These are phyloP conservation scores for Microcebus ravelobensis DNA, from an alignment of 2,113 vertebrate species.

Conservation along the genomic window DNA sequence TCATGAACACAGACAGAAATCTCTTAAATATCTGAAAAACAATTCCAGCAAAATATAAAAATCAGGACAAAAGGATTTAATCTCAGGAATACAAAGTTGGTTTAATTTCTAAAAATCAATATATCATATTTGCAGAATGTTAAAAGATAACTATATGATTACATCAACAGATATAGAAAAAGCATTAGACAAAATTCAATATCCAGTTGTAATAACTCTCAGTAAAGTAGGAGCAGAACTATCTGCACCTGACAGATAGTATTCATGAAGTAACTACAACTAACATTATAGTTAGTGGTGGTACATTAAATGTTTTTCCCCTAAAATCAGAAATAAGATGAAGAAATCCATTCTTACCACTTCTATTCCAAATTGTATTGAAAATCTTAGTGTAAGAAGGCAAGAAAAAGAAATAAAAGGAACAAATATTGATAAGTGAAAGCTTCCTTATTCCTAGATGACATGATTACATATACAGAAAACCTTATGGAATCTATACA, in stretches of 20 bases:
- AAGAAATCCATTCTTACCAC: background rate
- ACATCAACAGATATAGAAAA: background rate
- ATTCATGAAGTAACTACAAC: background rate
- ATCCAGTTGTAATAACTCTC: background rate
- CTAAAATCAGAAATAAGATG: background rate
- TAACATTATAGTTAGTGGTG: background rate
- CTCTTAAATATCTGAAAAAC: background rate
- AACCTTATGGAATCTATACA: background rate
- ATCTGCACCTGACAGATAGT: background rate
- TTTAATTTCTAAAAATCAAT: background rate
- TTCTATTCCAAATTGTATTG: background rate
- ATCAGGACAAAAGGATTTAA: background rate
- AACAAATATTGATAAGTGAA: background rate
- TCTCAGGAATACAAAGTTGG: background rate
- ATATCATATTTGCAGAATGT: background rate
- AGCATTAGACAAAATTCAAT: background rate
- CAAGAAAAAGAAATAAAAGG: background rate
- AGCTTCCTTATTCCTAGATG: background rate
- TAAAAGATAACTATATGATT: background rate
- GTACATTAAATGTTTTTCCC: background rate
- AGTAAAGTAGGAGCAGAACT: background rate
- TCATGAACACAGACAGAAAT: background rate
- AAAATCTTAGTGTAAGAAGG: background rate
- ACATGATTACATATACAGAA: background rate
- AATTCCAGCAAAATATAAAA: background rate